phyloP scores from a whole-genome alignment of 2,113 vertebrate species.

The Pogona vitticeps region DNA sequence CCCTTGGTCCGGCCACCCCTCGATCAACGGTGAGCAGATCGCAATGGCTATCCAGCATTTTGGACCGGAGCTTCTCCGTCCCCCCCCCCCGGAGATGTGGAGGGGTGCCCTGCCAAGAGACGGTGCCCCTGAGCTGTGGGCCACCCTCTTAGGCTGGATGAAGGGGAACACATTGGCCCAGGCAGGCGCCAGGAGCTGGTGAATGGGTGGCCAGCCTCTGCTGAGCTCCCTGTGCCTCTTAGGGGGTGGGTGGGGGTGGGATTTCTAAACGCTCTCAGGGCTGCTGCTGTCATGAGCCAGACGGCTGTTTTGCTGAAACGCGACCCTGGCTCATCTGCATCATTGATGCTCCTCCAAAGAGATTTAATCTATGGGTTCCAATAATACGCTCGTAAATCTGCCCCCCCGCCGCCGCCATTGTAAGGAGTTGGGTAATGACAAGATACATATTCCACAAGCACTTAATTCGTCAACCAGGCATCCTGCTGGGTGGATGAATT shows the following conservation, averaged over 20 bases:
- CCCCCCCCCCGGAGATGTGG: too few species aligned
- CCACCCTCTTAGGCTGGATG: background rate
- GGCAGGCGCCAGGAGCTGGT: background rate
- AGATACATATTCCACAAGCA: conserved; percentile 18
- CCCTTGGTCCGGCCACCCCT: too few species aligned
- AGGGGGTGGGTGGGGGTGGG: too few species aligned
- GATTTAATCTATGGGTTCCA: conserved; percentile 61
- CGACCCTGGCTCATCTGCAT: conserved; percentile 43
- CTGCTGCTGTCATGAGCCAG: background rate
- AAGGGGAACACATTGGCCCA: background rate
- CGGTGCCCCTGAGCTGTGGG: background rate
- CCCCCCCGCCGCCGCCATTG: conserved; percentile 38
- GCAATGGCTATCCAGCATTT: too few species aligned
- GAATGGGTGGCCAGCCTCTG: too few species aligned
- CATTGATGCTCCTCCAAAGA: conserved; percentile 58
- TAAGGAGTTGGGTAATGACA: background rate
- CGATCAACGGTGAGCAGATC: too few species aligned
- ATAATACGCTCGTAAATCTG: conserved; percentile 60
- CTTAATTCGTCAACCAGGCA: conserved; percentile 35
- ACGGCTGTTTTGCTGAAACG: background rate
- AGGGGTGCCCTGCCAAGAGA: background rate
- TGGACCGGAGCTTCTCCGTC: too few species aligned
- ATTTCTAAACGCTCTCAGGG: background rate
- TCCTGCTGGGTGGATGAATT: background rate
- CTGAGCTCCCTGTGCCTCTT: too few species aligned